Conservation (phyloP, 2,797 vertebrate species). For the Etheostoma perlongum region DNA sequence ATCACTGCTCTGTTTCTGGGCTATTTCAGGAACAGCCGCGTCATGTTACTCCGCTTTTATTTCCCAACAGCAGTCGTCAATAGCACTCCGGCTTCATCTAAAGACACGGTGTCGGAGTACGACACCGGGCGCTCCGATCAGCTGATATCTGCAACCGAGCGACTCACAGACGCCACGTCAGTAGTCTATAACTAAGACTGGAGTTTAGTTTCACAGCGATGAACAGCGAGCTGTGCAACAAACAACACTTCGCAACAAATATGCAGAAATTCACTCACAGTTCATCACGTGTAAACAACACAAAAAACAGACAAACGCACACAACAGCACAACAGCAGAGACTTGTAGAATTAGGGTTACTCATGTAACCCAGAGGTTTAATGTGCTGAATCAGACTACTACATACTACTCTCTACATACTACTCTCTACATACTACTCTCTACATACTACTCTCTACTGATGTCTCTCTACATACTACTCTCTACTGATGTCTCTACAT, state of each 20-base stretch:
- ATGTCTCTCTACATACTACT: too few species aligned
- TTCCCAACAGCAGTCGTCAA: slow-evolving; percentile 64
- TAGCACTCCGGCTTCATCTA: slow-evolving; percentile 52
- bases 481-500: too few species aligned
- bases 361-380: too few species aligned
- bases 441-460: too few species aligned
- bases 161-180: slow-evolving; percentile 46
- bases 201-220: slow-evolving; percentile 66
- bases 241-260: slow-evolving; percentile 18
- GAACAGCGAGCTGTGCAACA: slow-evolving; percentile 47
- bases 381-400: too few species aligned
- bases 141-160: slow-evolving; percentile 48
- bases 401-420: too few species aligned
- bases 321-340: neutral
- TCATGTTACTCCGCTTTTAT: slow-evolving; percentile 63
- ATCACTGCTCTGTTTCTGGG: slow-evolving; percentile 47
- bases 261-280: too few species aligned
- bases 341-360: too few species aligned
- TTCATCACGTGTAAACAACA: neutral
- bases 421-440: too few species aligned
- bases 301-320: slow-evolving; percentile 13
- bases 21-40: slow-evolving; percentile 65
- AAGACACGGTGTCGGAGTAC: slow-evolving; percentile 39
- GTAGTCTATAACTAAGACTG: slow-evolving; percentile 46
- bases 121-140: slow-evolving; percentile 55